These are phyloP conservation scores for Hypotaenidia philippensis DNA, from an alignment of 2,797 vertebrate genomes.

Conservation along the genomic window DNA sequence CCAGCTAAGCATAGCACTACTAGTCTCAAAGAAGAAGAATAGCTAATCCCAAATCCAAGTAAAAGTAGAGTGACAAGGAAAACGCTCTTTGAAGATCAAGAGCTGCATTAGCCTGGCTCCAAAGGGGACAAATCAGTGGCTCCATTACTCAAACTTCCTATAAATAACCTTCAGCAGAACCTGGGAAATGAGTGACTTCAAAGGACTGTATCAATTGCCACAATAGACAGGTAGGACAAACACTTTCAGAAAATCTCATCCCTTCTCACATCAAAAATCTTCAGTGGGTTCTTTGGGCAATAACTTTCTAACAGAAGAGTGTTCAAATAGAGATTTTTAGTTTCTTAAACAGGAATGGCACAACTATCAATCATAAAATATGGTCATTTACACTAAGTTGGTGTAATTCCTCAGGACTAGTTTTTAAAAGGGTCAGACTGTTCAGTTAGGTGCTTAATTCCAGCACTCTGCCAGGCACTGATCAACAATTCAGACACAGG, in stretches of 20 bases:
- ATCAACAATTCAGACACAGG: background rate
- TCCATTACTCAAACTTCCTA: background rate
- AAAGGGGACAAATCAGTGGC: background rate
- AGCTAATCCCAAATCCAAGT: slow-evolving; percentile 1
- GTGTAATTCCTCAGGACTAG: background rate
- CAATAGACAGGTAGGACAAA: background rate
- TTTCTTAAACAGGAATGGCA: background rate
- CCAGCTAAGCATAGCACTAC: background rate
- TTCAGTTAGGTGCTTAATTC: background rate
- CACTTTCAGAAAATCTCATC: background rate
- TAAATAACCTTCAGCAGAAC: background rate
- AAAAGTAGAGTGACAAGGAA: background rate
- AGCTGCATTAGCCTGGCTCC: background rate
- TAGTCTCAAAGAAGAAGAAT: background rate
- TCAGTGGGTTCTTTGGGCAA: background rate
- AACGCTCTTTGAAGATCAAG: background rate
- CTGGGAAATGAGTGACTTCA: background rate
- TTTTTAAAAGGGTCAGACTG: background rate
- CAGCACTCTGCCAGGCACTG: background rate
- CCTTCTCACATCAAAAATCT: background rate
- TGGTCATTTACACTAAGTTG: background rate
- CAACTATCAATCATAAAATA: background rate
- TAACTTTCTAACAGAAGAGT: background rate
- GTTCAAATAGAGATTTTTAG: background rate
- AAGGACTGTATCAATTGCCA: background rate